Base-by-base conservation (phyloP, 1,140 invertebrate species). In the Centruroides vittatus region DNA sequence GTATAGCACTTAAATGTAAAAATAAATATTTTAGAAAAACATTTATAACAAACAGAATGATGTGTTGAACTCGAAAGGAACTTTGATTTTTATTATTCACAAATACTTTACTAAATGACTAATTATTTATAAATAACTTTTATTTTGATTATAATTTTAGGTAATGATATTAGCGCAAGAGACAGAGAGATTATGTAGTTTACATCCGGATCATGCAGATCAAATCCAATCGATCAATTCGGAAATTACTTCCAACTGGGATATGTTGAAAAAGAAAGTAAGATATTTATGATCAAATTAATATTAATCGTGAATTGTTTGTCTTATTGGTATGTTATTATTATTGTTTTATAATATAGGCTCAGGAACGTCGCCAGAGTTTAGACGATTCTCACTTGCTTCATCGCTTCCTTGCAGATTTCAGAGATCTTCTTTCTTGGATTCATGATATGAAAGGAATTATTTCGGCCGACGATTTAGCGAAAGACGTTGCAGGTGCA, bases 401-500 rank as follows among this genome's bases (percentile, higher is more conserved):
- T 11, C 96, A 99, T 74, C 81, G 93, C 47, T 99, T 98, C 78
- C 77, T 98, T 54, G 89, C 94, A n/a, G 96, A 99, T 76, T 98
- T 92, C 76, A 80, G 95, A 62, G 96, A 99, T 73, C 77, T 99
- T 35, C 85, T 93, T 23, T 94, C 90, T 3, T 99, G 95, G 95
- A 92, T 97, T 72, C 88, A 90, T 71, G 93, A 97, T 74, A 98
- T 97, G 88, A 89, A 92, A 69, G 86, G 89, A 0, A 89, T 96
- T 41, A 98, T 99, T 67, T 88, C 88, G 0, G 93, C 95, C 47
- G 95, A 98, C 75, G 96, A 98, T 73, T 76, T 98, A 62, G 96
- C 96, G 7, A 98, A 98, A 75, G 95, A 98, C 76, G 96, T 99
- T 13, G 89, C 94, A 54, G 93, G 93, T 0, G 95, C 95, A 1